Base-by-base conservation (phyloP, 1,140 invertebrate species). In the Anthonomus grandis region DNA sequence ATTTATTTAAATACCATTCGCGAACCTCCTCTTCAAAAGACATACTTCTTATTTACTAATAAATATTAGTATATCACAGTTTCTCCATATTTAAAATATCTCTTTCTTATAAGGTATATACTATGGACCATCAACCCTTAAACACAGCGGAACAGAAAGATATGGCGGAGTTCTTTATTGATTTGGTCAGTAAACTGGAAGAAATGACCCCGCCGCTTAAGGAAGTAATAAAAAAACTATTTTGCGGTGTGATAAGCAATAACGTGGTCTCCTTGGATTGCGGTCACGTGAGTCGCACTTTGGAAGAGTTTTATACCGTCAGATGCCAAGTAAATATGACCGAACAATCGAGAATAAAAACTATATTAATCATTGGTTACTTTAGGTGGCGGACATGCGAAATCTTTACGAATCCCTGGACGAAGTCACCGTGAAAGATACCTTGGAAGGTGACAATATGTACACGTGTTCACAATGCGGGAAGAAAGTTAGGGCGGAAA, bases 81-180 rank as follows among this genome's bases (percentile, higher is more conserved):
- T 6, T 41, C 9, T 41, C 9, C 18, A 12, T 2, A 41, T 41
- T 41, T n/a, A n/a, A 17, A 41, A 41, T 97, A 97, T 70, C 96
- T 94, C n/a, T n/a, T n/a, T n/a, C n/a, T n/a, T n/a, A n/a, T 75
- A 90, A 95, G 67, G 92, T 94, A 0, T 97, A 97, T 72, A 93
- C 91, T 25, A 97, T 97, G 94, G 93, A 97, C 70, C 90, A 93
- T 69, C 92, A 95, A 69, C 91, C 92, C 0, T 75, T 97, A 3
- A 97, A 97, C 71, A 97, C 93, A 0, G 93, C 92, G 0, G 95
- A 97, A 73, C 95, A 97, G 72, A 97, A 97, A 71, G 95, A 97
- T 69, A 97, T 97, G 95, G 93, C 93, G 0, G 95, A 97, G 75
- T 97, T 97, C 75, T 97, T 97, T 66, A 97, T 95, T 36, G 93